Conservation (phyloP, 2,113 vertebrate genomes). For the Menidia beryllina region DNA sequence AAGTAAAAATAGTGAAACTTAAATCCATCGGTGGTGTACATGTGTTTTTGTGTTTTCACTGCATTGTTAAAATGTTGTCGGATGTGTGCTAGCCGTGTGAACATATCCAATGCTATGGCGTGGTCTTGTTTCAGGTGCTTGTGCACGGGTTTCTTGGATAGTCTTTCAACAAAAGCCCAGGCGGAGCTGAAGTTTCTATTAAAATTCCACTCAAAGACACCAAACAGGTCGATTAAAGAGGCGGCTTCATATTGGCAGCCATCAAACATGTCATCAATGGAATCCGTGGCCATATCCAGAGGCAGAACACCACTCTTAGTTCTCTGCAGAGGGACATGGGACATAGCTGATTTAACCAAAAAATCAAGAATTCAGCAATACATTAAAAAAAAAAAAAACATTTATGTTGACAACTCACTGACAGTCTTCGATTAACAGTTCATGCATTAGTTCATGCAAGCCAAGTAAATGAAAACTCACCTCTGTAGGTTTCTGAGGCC, state of each 20-base stretch:
- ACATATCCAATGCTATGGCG: constrained; percentile 33
- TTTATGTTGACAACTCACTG: too few relatives aligned
- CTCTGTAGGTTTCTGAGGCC: constrained; percentile 40
- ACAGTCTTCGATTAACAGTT: neutral
- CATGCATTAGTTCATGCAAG: too few relatives aligned
- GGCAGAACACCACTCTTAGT: neutral
- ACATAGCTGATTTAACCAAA: neutral
- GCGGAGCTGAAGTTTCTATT: constrained; percentile 31
- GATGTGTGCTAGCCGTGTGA: constrained; percentile 2
- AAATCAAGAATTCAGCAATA: neutral
- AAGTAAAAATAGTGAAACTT: constrained; percentile 57
- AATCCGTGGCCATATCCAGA: constrained; percentile 52
- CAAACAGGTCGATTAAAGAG: constrained; percentile 29
- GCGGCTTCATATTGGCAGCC: constrained; percentile 37
- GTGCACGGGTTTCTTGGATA: constrained; percentile 32
- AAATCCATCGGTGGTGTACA: constrained; percentile 31
- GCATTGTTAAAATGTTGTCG: constrained; percentile 30
- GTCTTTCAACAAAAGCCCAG: constrained; percentile 37
- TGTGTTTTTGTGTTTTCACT: constrained; percentile 36
- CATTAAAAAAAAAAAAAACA: neutral
- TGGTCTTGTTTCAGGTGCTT: constrained; percentile 35
- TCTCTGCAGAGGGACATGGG: constrained; percentile 18
- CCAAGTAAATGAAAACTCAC: constrained; percentile 9
- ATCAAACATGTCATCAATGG: constrained; percentile 61
- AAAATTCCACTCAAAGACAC: constrained; percentile 45